These are phyloP conservation scores for Pipistrellus kuhlii DNA, from an alignment of 2,797 vertebrate genomes.

Conservation along the genomic window DNA sequence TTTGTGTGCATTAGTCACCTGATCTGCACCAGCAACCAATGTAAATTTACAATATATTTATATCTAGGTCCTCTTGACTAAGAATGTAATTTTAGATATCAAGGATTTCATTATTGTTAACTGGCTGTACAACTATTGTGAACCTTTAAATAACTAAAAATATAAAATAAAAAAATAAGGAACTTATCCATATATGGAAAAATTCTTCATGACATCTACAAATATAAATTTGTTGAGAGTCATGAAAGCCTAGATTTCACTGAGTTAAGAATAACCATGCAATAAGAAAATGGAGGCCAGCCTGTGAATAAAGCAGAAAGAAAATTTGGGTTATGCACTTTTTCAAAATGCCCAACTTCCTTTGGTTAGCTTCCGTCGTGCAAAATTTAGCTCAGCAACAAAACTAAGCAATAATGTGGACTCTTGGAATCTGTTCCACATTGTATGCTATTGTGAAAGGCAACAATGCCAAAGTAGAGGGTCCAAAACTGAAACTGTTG, in stretches of 20 bases:
- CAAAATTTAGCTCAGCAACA: background rate
- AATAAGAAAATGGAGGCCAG: background rate
- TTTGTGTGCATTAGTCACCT: background rate
- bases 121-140: background rate
- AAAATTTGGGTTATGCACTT: background rate
- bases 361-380: background rate
- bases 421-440: background rate
- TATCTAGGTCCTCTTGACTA: background rate
- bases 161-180: background rate
- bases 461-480: background rate
- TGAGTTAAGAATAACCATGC: background rate
- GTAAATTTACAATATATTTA: background rate
- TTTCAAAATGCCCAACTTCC: background rate
- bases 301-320: background rate
- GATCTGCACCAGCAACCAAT: background rate
- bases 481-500: background rate
- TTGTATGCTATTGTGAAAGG: background rate
- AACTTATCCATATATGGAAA: background rate
- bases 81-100: background rate
- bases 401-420: background rate
- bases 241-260: background rate
- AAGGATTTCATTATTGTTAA: background rate
- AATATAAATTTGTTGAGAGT: background rate
- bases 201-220: background rate
- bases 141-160: background rate